These are phyloP conservation scores for Telmatherina bonti DNA, from an alignment of 2,797 vertebrate species.

Conservation along the genomic window DNA sequence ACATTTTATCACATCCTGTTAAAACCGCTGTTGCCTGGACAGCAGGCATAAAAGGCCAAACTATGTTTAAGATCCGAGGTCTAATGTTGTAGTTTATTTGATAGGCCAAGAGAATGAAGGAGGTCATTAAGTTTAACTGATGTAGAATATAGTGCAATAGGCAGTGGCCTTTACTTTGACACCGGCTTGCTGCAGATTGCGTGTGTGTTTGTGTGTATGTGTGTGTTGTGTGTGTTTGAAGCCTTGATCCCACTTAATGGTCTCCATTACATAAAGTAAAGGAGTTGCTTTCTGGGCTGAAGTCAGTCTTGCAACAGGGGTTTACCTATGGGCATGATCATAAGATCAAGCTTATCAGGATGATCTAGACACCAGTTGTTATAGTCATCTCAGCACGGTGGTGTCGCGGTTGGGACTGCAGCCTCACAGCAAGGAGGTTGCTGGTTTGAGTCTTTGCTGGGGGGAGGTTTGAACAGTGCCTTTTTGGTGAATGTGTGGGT, in stretches of 20 bases:
- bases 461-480: no score
- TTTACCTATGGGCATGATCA: slow-evolving; percentile 75
- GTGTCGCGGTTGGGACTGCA: no score
- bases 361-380: slow-evolving; percentile 57
- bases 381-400: no score
- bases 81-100: slow-evolving; percentile 73
- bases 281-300: slow-evolving; percentile 43
- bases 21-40: slow-evolving; percentile 63
- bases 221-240: no score
- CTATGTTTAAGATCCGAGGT: slow-evolving; percentile 24
- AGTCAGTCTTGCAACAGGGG: slow-evolving; percentile 72
- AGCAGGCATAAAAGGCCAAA: slow-evolving; percentile 68
- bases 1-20: slow-evolving; percentile 74
- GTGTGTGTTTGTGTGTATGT: slow-evolving; percentile 12
- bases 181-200: slow-evolving; percentile 30
- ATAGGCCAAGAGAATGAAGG: slow-evolving; percentile 63
- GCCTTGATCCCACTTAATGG: slow-evolving; percentile 18
- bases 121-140: slow-evolving; percentile 79
- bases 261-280: slow-evolving; percentile 49
- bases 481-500: no score
- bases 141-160: slow-evolving; percentile 65
- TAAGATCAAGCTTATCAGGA: slow-evolving; percentile 29
- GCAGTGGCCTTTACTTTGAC: slow-evolving; percentile 58
- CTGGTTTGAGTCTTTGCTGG: no score
- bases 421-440: no score